Evolutionary conservation across 2,888 invertebrate species (phyloP).

Genomic region (Theretra japonica): DNA sequence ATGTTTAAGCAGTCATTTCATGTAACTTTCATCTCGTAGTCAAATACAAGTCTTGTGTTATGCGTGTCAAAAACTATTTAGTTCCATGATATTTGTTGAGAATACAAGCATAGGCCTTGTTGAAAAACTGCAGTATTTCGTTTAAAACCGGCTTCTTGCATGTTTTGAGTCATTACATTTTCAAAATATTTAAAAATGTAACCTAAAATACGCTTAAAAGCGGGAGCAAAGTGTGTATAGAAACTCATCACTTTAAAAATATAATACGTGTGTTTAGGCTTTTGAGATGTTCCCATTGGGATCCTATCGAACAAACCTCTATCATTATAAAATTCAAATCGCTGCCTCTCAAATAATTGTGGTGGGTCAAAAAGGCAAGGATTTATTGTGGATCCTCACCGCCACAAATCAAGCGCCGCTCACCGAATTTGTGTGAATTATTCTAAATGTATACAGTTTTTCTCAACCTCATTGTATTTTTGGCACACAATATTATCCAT

Average conservation of each 20-base stretch:
- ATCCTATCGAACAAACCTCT: background rate
- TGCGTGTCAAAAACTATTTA: too few species aligned
- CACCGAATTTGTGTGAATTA: slow-evolving; percentile 72
- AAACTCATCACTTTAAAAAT: too few species aligned
- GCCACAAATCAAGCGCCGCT: slow-evolving; percentile 74
- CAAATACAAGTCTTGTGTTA: too few species aligned
- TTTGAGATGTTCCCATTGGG: background rate
- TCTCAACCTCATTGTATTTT: slow-evolving; percentile 53
- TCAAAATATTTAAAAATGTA: background rate
- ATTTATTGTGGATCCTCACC: slow-evolving; percentile 71
- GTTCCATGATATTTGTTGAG: too few species aligned
- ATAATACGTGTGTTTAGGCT: background rate
- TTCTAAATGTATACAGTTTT: slow-evolving; percentile 56
- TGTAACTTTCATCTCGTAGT: too few species aligned
- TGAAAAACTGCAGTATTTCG: too few species aligned
- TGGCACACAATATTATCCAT: slow-evolving; percentile 49
- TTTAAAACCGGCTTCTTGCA: too few species aligned
- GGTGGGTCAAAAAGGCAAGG: slow-evolving; percentile 53
- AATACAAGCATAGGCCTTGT: too few species aligned
- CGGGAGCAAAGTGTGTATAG: too few species aligned
- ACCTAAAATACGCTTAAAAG: background rate
- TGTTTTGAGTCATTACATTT: too few species aligned
- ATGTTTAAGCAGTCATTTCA: too few species aligned
- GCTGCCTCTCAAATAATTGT: slow-evolving; percentile 38
- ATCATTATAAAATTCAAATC: background rate